A percentile compares a stretch with the other conserved stretches of the same genome.
Evolutionary conservation across 2,797 vertebrate genomes (phyloP).

Genomic region (Champsocephalus gunnari): DNA sequence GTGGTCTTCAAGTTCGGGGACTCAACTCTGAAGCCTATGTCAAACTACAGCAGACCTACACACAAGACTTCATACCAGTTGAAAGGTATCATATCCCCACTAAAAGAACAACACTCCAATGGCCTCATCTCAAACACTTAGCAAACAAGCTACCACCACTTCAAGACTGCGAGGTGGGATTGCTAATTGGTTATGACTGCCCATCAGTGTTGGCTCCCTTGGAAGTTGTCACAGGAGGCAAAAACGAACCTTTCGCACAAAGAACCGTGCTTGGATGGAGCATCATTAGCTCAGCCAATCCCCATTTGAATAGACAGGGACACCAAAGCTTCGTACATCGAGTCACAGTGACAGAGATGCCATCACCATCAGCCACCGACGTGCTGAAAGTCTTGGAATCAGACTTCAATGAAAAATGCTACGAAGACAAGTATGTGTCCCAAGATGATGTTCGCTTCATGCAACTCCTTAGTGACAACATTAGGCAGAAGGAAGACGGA

Average conservation of each 20-base stretch:
- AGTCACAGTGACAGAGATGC: too few relatives aligned
- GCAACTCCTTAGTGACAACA: too few relatives aligned
- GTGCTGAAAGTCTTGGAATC: too few relatives aligned
- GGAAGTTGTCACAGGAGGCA: conserved; percentile 37
- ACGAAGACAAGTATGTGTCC: too few relatives aligned
- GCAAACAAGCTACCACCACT: too few relatives aligned
- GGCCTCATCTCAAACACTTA: too few relatives aligned
- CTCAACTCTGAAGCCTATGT: neutral
- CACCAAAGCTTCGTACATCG: neutral
- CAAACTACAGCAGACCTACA: conserved; percentile 23
- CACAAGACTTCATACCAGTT: conserved; percentile 24
- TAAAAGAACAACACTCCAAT: neutral
- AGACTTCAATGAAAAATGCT: too few relatives aligned
- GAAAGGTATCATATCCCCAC: conserved; percentile 55
- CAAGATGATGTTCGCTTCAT: too few relatives aligned
- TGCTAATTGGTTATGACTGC: conserved; percentile 49
- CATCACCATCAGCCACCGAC: too few relatives aligned
- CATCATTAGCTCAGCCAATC: conserved; percentile 32
- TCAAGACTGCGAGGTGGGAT: conserved; percentile 36
- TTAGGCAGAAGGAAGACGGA: too few relatives aligned
- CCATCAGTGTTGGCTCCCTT: conserved; percentile 36
- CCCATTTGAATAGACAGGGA: conserved; percentile 29
- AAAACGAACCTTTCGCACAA: conserved; percentile 35
- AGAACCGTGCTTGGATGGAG: too few relatives aligned
- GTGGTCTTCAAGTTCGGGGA: neutral